Evolutionary conservation across 2,113 vertebrate species (phyloP).

Genomic region (Tapirus terrestris): DNA sequence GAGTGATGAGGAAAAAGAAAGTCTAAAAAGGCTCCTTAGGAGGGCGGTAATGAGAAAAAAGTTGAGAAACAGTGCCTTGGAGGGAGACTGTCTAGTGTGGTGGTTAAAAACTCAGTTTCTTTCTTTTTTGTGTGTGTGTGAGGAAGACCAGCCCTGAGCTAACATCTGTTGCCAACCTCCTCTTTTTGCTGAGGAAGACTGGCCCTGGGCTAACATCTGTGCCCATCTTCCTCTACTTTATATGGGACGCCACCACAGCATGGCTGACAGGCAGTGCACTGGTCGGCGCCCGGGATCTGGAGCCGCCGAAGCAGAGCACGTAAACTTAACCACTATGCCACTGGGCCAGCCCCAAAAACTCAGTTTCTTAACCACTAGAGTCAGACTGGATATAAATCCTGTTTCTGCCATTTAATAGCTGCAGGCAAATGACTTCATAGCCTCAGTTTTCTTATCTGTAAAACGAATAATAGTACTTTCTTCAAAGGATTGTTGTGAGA

Average conservation of each 20-base stretch:
- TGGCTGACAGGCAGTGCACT: no score
- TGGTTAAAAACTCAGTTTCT: neutral
- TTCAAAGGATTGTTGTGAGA: conserved; percentile 43
- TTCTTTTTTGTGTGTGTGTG: no score
- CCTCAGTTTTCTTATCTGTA: conserved; percentile 2
- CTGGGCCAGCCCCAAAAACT: no score
- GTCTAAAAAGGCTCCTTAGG: neutral
- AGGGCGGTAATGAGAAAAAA: neutral
- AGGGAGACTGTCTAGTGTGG: neutral
- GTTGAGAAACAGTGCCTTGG: conserved; percentile 36
- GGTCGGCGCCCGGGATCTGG: no score
- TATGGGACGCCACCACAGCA: no score
- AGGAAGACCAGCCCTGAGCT: no score
- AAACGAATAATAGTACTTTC: conserved; percentile 14
- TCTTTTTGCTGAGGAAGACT: no score
- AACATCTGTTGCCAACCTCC: no score
- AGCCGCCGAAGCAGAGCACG: no score
- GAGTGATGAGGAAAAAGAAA: neutral
- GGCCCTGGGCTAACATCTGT: no score
- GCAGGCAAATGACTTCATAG: neutral
- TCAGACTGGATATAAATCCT: neutral
- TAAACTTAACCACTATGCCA: no score
- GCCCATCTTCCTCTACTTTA: no score
- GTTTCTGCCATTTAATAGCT: neutral
- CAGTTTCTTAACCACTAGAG: neutral